Base-by-base conservation (phyloP, 1,140 invertebrate genomes). In the Dendroctonus valens region DNA sequence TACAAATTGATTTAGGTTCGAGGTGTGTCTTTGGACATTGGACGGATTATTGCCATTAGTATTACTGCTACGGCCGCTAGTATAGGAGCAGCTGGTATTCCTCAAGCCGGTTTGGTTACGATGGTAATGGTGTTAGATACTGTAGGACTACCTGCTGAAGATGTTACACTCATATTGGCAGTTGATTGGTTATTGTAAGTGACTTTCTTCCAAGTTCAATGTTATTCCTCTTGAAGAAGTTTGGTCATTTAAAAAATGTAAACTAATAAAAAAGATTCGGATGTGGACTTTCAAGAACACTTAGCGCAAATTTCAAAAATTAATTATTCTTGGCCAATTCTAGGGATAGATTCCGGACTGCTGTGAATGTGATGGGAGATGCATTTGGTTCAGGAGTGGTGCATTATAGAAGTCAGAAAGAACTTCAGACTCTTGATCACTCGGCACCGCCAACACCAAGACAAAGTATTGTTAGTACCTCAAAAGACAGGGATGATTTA, bases 151-250 rank as follows among this genome's bases (percentile, higher is more conserved):
- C 90, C 91, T 15, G 86, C 89, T 7, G 87, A 90, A 70, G 90
- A 94, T 71, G 87, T 93, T n/a, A 87, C 86, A 11, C 79, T 92
- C 14, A 90, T 94, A 61, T 80, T 94, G 46, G 90, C 91, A 7
- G 87, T 93, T n/a, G 92, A 94, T 78, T 94, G 92, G 92, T 79
- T 94, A 54, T 76, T 94, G 91, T 93, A 83, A 88, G 89, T 86
- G 39, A 69, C 15, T 26, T 40, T 40, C 1, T 15, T 55, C 4
- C 9, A 46, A 12, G 44, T 46, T 46, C 9, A 12, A 12, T 46
- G 44, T 14, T 4, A 1, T 46, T 14, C 12, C 9, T 46, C 12
- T 11, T 11, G 44, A 9, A 46, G 44, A 46, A 46, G 44, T 26
- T 3, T 26, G 26, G 26, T 26, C 26, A 26, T 26, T 26, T 3